phyloP scores from a whole-genome alignment of 2,113 vertebrate genomes.

The Gymnogyps californianus region DNA sequence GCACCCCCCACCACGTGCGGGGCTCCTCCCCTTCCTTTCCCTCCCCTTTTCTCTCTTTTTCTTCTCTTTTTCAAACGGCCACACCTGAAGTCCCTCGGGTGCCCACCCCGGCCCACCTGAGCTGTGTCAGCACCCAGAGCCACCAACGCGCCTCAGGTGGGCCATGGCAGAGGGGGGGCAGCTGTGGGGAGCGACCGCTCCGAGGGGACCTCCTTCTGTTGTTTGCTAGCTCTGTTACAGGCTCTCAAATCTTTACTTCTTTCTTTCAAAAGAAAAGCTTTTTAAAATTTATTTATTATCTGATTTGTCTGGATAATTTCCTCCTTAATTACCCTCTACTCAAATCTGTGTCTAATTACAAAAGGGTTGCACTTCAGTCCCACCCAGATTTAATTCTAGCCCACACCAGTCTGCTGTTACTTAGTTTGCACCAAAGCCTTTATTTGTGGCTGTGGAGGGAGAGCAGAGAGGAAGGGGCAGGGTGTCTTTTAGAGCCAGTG shows the following conservation, averaged over 20 bases:
- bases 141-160: fast-evolving
- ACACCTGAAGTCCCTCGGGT: fast-evolving
- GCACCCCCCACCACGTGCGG: no score
- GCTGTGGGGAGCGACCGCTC: fast-evolving
- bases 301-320: background rate
- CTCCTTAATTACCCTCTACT: background rate
- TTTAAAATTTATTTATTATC: background rate
- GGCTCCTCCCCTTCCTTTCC: background rate
- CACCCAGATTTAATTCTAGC: background rate
- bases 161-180: background rate
- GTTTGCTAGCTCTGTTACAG: fast-evolving
- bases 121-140: fast-evolving
- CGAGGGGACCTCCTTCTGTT: fast-evolving
- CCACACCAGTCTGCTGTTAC: fast-evolving
- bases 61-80: fast-evolving
- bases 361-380: background rate
- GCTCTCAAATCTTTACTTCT: no score
- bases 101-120: fast-evolving
- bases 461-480: fast-evolving
- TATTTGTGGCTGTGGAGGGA: fast-evolving
- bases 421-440: background rate
- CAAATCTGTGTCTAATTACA: background rate
- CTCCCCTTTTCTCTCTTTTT: no score
- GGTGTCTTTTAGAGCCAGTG: fast-evolving
- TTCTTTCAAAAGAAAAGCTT: background rate